A percentile compares a stretch with the other conserved stretches of the same genome.
These are phyloP conservation scores for Lateolabrax maculatus DNA, from an alignment of 2,797 vertebrate species.

Conservation along the genomic window DNA sequence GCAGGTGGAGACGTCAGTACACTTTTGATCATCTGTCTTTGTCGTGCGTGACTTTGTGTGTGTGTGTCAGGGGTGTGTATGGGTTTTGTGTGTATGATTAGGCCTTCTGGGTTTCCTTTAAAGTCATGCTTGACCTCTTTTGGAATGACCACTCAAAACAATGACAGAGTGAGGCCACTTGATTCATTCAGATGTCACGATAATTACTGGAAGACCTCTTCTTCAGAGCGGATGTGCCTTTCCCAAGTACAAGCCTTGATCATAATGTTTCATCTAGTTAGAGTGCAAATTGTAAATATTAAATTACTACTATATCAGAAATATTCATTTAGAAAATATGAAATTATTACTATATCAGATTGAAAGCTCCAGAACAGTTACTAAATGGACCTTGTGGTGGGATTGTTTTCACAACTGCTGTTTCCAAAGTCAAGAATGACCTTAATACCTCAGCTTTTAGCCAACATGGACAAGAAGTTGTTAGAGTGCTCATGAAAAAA, in stretches of 20 bases:
- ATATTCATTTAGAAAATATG: too few species aligned
- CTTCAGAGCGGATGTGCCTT: constrained; percentile 13
- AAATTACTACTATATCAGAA: too few species aligned
- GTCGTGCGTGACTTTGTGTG: constrained; percentile 19
- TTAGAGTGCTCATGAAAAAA: neutral
- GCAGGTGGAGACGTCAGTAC: constrained; percentile 28
- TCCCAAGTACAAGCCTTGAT: too few species aligned
- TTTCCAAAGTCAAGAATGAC: neutral
- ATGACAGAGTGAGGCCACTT: constrained; percentile 35
- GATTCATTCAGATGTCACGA: constrained; percentile 27
- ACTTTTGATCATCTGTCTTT: constrained; percentile 44
- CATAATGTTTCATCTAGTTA: neutral
- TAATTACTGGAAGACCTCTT: constrained; percentile 34
- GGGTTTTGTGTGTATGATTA: constrained; percentile 3
- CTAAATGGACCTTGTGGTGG: neutral
- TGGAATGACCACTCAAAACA: constrained; percentile 55
- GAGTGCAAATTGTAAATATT: too few species aligned
- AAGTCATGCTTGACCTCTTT: constrained; percentile 57
- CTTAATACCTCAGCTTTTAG: neutral
- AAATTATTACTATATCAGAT: neutral
- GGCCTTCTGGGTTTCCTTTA: constrained; percentile 33
- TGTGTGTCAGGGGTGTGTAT: constrained; percentile 18
- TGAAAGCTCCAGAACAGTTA: neutral
- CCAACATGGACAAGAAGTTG: neutral
- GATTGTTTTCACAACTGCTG: neutral